Percentiles rank a stretch among this genome's conserved stretches.
These are phyloP conservation scores for Ficedula albicollis DNA, from an alignment of 2,797 vertebrate species.

Conservation along the genomic window DNA sequence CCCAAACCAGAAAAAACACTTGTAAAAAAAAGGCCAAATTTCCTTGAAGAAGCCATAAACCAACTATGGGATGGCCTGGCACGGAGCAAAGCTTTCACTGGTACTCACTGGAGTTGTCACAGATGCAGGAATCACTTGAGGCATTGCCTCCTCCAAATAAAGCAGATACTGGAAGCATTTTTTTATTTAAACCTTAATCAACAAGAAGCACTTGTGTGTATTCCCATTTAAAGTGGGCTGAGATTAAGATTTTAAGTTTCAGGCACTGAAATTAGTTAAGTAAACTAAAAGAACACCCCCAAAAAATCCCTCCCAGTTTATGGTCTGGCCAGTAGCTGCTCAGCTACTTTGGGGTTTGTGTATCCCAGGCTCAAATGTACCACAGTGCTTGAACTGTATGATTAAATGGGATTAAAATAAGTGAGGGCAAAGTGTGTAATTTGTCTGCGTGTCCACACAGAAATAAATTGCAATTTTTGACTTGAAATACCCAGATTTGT, in stretches of 20 bases:
- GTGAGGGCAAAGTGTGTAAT: neutral
- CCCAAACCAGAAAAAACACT: neutral
- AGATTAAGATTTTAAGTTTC: neutral
- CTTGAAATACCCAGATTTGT: neutral
- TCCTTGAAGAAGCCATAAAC: neutral
- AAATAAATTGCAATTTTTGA: neutral
- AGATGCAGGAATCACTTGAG: neutral
- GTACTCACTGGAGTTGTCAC: neutral
- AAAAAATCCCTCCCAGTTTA: fast-evolving
- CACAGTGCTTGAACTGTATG: neutral
- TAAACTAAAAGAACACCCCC: neutral
- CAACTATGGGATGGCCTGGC: neutral
- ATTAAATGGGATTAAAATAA: neutral
- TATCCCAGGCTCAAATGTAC: neutral
- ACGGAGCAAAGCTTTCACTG: neutral
- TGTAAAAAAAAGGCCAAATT: neutral
- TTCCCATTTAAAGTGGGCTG: neutral
- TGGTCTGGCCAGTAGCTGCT: neutral
- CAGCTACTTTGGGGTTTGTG: neutral
- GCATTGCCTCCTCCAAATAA: neutral
- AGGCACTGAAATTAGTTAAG: neutral
- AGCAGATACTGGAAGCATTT: neutral
- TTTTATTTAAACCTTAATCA: neutral
- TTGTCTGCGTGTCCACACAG: neutral
- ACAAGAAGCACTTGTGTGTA: neutral